Percentiles rank a stretch among this genome's conserved stretches.
These are phyloP conservation scores for Turritopsis dohrnii DNA, from an alignment of 30 jellyfish, hydroid and myxozoan species.

Conservation along the genomic window DNA sequence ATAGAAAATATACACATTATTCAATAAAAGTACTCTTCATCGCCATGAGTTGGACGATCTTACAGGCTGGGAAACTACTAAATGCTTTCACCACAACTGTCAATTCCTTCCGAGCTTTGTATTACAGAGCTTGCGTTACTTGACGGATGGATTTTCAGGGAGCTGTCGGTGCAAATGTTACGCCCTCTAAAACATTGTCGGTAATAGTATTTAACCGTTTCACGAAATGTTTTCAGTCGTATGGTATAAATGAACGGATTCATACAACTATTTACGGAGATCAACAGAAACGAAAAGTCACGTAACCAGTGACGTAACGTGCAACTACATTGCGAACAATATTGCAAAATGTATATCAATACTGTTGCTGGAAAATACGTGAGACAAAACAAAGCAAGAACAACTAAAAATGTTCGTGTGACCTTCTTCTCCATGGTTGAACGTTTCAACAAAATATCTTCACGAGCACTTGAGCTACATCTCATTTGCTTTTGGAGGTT, in stretches of 20 bases:
- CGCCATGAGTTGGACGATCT: no score
- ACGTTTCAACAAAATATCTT: conserved; percentile 30
- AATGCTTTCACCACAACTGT: no score
- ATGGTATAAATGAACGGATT: conserved; percentile 68
- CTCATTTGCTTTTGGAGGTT: background rate
- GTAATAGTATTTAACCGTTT: background rate
- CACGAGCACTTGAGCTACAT: background rate
- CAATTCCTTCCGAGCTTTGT: no score
- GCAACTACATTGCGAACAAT: conserved; percentile 57
- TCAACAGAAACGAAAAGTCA: conserved; percentile 62
- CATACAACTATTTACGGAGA: conserved; percentile 67
- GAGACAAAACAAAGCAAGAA: conserved; percentile 49
- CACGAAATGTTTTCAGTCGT: conserved; percentile 41
- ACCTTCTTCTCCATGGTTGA: conserved; percentile 58
- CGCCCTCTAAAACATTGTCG: background rate
- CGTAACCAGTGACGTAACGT: conserved; percentile 58
- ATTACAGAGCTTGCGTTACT: background rate
- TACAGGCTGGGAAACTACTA: no score
- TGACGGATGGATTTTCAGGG: background rate
- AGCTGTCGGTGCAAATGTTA: background rate
- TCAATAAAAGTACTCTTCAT: no score
- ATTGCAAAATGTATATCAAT: conserved; percentile 63
- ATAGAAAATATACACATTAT: no score
- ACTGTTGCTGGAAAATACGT: conserved; percentile 66
- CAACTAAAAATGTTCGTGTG: conserved; percentile 55